Evolutionary conservation across 2,797 vertebrate species (phyloP).

Genomic region (Muscicapa comitata): DNA sequence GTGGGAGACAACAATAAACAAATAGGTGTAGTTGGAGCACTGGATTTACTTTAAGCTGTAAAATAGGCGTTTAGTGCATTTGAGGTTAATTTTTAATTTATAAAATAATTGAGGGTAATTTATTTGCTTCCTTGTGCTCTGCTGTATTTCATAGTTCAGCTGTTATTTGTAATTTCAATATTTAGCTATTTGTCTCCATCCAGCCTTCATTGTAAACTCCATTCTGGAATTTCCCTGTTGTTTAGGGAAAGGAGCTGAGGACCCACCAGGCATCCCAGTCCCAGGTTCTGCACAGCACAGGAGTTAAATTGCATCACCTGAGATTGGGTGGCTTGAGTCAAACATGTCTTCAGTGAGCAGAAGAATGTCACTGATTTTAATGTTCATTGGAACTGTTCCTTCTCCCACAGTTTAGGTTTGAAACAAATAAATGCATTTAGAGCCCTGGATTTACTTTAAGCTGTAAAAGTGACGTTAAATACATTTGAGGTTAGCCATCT

Average conservation of each 20-base stretch:
- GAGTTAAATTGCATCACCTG: background rate
- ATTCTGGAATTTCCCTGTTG: background rate
- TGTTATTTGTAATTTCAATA: background rate
- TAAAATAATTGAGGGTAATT: background rate
- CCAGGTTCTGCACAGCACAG: background rate
- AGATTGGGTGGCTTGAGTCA: background rate
- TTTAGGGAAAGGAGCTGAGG: background rate
- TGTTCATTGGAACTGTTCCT: background rate
- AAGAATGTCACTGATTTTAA: background rate
- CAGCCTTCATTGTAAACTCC: background rate
- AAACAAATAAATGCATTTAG: background rate
- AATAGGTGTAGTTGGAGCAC: background rate
- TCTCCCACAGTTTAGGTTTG: background rate
- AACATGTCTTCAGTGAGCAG: background rate
- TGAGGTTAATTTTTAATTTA: slow-evolving; percentile 23
- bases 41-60: background rate
- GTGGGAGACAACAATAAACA: background rate
- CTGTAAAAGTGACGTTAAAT: slow-evolving; percentile 22
- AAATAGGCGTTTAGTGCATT: slow-evolving; percentile 21
- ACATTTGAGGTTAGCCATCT: slow-evolving; percentile 37
- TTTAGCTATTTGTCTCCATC: background rate
- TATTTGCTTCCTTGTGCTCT: background rate
- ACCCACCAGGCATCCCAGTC: background rate
- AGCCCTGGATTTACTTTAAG: background rate
- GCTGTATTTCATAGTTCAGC: background rate